Evolutionary conservation across 2,113 vertebrate species (phyloP), one percentile per base, ranked within the genome.

Genomic region (Semnornis frantzii): DNA sequence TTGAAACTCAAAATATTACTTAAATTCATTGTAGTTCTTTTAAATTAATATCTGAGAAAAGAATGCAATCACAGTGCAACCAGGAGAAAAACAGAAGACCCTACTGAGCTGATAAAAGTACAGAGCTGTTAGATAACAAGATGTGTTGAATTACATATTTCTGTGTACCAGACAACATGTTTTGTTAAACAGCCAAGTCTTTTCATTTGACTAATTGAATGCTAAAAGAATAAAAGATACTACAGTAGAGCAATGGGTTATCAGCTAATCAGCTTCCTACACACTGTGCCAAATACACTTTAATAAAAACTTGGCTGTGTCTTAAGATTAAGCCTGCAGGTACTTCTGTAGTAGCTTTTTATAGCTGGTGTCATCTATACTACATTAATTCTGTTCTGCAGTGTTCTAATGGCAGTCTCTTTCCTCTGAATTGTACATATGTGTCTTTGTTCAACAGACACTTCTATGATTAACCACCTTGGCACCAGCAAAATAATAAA

Each of bases 21-120:
- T 55, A 77, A 44, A 88, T 60, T 83, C 65, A 70, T 9, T 52
- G 57, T 39, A 69, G 33, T 10, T 48, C 77, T 85, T 90, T 84
- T 54, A 92, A 92, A 93, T 37, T 7, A 87, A 8, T 87, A 89
- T 85, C 92, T 87, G 75, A 96, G 89, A 90, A 75, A 94, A 66
- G 10, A 85, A 77, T 30, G 27, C 27, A 94, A 89, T 91, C 69
- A 59, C 64, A 87, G 55, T 33, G 42, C 52, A 85, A 80, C 42
- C 70, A 86, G 70, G 54, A 89, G 20, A 50, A 89, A 95, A 87
- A 96, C 80, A 93, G 73, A 94, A 85, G 48, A 72, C 28, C 9
- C 50, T 84, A 44, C 8, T 79, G 59, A 78, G 46, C 19, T 93
- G 72, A 89, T 82, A 81, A 44, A 86, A 90, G 57, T 21, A 68